Percentiles rank a stretch among this genome's conserved stretches.
These are phyloP conservation scores for Nebria ingens DNA, from an alignment of 1,140 invertebrate genomes.

Conservation along the genomic window DNA sequence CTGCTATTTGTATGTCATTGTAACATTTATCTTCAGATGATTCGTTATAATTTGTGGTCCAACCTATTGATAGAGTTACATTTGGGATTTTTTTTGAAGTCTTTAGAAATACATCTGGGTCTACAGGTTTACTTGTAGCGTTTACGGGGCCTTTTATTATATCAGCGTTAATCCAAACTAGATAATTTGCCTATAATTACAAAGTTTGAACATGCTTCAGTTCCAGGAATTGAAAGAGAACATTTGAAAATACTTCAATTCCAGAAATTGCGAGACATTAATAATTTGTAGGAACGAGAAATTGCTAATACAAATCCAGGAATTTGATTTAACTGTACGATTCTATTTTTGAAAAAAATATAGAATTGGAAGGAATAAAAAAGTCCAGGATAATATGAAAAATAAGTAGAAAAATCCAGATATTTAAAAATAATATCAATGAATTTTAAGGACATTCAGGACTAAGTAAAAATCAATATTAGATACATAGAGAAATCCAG, in stretches of 20 bases:
- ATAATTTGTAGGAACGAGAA: too few species aligned
- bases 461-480: too few species aligned
- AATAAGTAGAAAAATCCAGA: too few species aligned
- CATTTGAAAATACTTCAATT: too few species aligned
- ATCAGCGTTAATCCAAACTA: constrained; percentile 84
- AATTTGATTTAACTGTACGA: too few species aligned
- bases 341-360: neutral
- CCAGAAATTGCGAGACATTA: too few species aligned
- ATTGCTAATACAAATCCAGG: too few species aligned
- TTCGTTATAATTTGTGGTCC: constrained; percentile 62
- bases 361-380: too few species aligned
- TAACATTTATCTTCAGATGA: constrained; percentile 49
- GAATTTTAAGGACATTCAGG: too few species aligned
- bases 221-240: constrained; percentile 2
- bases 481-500: too few species aligned
- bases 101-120: constrained; percentile 51
- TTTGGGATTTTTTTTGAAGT: constrained; percentile 43
- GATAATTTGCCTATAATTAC: constrained; percentile 49
- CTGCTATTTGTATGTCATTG: constrained; percentile 51
- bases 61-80: constrained; percentile 70
- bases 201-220: neutral
- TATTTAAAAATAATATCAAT: too few species aligned
- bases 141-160: constrained; percentile 70
- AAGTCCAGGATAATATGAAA: too few species aligned
- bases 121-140: constrained; percentile 46